phyloP scores from a whole-genome alignment of 2,888 invertebrate genomes.

The Bellardia pandia region DNA sequence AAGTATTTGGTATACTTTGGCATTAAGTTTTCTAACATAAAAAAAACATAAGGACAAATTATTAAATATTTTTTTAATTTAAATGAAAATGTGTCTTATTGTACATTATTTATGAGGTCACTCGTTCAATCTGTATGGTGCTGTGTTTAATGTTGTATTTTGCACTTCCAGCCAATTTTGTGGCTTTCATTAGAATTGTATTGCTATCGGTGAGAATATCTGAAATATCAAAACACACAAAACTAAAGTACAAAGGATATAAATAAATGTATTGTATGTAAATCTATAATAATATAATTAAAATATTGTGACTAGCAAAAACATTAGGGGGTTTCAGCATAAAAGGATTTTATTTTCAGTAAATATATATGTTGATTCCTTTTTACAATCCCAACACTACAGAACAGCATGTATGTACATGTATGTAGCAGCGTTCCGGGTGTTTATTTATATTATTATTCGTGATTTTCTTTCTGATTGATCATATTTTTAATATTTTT shows the following conservation, averaged over 20 bases:
- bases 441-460: too few species aligned
- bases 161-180: constrained; percentile 78
- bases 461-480: too few species aligned
- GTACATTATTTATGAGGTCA: constrained; percentile 73
- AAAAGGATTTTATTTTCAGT: too few species aligned
- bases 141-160: constrained; percentile 82
- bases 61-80: background rate
- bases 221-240: constrained; percentile 70
- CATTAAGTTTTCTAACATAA: constrained; percentile 45
- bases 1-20: constrained; percentile 62
- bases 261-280: background rate
- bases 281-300: background rate
- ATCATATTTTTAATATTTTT: too few species aligned
- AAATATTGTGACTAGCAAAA: background rate
- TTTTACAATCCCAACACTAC: too few species aligned
- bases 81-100: background rate
- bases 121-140: constrained; percentile 83
- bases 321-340: too few species aligned
- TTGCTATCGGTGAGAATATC: constrained; percentile 79
- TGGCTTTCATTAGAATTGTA: constrained; percentile 79
- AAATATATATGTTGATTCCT: too few species aligned
- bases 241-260: background rate
- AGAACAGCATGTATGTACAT: too few species aligned
- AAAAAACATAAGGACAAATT: constrained; percentile 23
- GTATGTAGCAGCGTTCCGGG: too few species aligned